These are phyloP conservation scores for Harpagifer antarcticus DNA, from an alignment of 2,797 vertebrate genomes.

Conservation along the genomic window DNA sequence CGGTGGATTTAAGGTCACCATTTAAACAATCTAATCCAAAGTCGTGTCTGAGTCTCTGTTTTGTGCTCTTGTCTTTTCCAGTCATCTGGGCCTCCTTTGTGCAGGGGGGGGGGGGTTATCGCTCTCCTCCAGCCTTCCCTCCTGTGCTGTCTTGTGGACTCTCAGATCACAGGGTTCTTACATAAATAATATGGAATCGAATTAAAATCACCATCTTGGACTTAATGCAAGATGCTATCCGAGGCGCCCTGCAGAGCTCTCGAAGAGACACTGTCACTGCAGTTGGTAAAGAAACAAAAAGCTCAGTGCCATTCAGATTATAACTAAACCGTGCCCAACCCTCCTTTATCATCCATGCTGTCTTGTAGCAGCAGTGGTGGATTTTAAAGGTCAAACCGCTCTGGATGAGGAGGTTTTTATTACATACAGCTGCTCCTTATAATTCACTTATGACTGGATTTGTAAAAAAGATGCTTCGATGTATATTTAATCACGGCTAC, in stretches of 20 bases:
- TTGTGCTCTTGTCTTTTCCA: conserved; percentile 39
- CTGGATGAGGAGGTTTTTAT: conserved; percentile 24
- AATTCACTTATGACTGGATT: conserved; percentile 19
- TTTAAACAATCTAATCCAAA: conserved; percentile 42
- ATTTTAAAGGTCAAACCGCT: conserved; percentile 75
- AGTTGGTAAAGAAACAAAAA: conserved; percentile 11
- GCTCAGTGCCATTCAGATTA: conserved; percentile 18
- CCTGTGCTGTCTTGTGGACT: conserved; percentile 41
- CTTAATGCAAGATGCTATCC: conserved; percentile 44
- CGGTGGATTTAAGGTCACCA: conserved; percentile 51
- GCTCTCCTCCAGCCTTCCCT: conserved; percentile 67
- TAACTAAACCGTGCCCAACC: not conserved
- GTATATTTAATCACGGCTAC: conserved; percentile 32
- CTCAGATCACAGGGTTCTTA: conserved; percentile 42
- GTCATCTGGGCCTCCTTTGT: conserved; percentile 52
- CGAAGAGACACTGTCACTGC: conserved; percentile 18
- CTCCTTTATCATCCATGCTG: conserved; percentile 28
- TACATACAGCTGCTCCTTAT: conserved; percentile 12
- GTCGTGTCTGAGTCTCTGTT: conserved; percentile 11
- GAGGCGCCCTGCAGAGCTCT: conserved; percentile 30
- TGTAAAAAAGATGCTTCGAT: not conserved
- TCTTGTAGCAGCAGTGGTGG: conserved; percentile 20
- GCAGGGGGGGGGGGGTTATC: conserved; percentile 63
- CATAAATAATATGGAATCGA: conserved; percentile 59
- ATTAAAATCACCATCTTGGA: conserved; percentile 48